Evolutionary conservation across 2,113 vertebrate species (phyloP), one percentile per base, ranked within the genome.

Genomic region (Hippocampus barbouri): DNA sequence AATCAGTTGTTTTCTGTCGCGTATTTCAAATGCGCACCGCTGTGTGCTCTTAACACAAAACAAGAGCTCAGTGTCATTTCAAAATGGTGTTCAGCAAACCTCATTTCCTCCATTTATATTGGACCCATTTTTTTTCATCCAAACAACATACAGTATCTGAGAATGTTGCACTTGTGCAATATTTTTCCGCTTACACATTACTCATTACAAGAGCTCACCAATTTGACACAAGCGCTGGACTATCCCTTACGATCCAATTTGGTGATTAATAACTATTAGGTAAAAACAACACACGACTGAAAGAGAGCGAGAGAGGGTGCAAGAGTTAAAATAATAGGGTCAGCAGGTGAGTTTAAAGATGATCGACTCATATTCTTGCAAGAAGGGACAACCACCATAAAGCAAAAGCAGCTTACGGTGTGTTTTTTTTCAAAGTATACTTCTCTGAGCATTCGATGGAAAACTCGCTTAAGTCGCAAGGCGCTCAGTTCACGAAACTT

Each of bases 221-320:
- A 34, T 4, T 34, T 34, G 30, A 34, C 30, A 34, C 30, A 4
- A 18, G 11, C 1, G 1, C 49, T 18, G n/a, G 10, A 20, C 25
- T 34, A 62, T 71, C 73, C 77, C 78, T 93, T 92, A 93, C 92
- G 93, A 18, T 78, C 72, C 70, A 53, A 63, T 90, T 90, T 91
- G 87, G 93, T 93, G 95, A 95, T 95, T 95, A 96, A 96, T 96
- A 95, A 95, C 95, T 93, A 96, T 96, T 95, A 95, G 63, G 63
- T 77, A 93, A 90, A 95, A 96, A 78, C 95, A 94, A 93, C 93
- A 95, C 93, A 94, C 89, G 53, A 63, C 11, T 75, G 30, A 69
- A 71, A 56, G 11, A 23, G 25, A 34, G 14, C 10, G 43, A 45
- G 51, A 16, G 15, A 45, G 10, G 18, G 2, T 53, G 18, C 18